These are phyloP conservation scores for Cephus sareptanus DNA, from an alignment of 2,888 invertebrate genomes.

Conservation along the genomic window DNA sequence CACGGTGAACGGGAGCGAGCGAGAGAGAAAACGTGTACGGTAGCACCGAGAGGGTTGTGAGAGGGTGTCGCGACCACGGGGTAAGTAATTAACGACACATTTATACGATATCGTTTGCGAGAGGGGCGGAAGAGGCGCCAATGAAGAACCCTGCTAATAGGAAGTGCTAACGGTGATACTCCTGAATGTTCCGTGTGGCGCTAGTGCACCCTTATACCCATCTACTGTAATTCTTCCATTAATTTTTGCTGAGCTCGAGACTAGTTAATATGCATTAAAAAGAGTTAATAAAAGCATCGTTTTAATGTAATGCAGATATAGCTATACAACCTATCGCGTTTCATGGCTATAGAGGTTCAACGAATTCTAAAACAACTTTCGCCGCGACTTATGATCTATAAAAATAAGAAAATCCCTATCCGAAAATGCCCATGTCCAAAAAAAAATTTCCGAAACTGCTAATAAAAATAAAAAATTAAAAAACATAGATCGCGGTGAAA, in stretches of 20 bases:
- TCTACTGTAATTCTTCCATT: conserved; percentile 57
- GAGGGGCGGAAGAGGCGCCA: conserved; percentile 47
- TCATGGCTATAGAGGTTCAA: background rate
- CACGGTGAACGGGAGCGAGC: conserved; percentile 47
- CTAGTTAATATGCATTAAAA: conserved; percentile 64
- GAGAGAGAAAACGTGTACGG: conserved; percentile 4
- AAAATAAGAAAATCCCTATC: too few species aligned
- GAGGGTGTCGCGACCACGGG: conserved; percentile 54
- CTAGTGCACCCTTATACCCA: conserved; percentile 34
- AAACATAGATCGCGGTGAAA: background rate
- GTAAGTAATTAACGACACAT: conserved; percentile 65
- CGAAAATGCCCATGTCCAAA: too few species aligned
- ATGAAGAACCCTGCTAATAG: conserved; percentile 61
- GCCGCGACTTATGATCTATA: too few species aligned
- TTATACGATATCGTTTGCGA: conserved; percentile 57
- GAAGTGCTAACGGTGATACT: conserved; percentile 60
- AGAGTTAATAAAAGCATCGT: conserved; percentile 57
- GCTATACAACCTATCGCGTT: conserved; percentile 17
- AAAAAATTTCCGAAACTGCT: too few species aligned
- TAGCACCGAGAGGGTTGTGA: background rate
- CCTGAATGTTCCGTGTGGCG: conserved; percentile 47
- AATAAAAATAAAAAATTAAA: background rate
- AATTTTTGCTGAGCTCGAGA: conserved; percentile 61
- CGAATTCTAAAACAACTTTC: too few species aligned
- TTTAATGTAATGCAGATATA: conserved; percentile 42